These are phyloP conservation scores for Drosophila funebris DNA, from an alignment of 1,140 invertebrate genomes.

Conservation along the genomic window DNA sequence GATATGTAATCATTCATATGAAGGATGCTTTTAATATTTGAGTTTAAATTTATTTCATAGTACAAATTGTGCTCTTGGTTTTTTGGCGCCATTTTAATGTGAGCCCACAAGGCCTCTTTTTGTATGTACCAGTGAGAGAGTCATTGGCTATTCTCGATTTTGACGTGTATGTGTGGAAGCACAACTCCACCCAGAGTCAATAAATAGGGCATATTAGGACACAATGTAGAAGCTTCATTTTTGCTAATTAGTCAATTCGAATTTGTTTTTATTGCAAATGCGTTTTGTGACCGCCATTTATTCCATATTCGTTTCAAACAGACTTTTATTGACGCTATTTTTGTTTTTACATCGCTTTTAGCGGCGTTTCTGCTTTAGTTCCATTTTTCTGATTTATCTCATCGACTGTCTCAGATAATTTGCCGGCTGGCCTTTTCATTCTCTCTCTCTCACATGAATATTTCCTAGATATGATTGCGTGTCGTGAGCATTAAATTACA, in stretches of 20 bases:
- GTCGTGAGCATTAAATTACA: not conserved
- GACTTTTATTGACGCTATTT: conserved; percentile 57
- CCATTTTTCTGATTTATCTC: conserved; percentile 45
- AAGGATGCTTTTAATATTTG: too few relatives aligned
- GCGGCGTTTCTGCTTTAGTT: conserved; percentile 46
- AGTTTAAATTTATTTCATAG: not conserved
- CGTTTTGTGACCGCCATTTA: conserved; percentile 29
- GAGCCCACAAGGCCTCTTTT: conserved; percentile 22
- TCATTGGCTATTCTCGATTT: conserved; percentile 15
- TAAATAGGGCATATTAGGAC: conserved; percentile 19
- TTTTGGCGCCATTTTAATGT: conserved; percentile 73
- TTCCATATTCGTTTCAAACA: conserved; percentile 31
- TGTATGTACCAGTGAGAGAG: conserved; percentile 49
- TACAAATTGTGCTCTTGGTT: conserved; percentile 1
- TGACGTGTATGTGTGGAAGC: conserved; percentile 21
- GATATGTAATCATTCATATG: not conserved
- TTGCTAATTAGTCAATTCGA: conserved; percentile 39
- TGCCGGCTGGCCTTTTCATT: conserved; percentile 24
- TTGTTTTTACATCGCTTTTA: conserved; percentile 70
- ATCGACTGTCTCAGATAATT: conserved; percentile 41
- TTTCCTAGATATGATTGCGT: conserved; percentile 26
- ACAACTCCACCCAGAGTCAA: conserved; percentile 15
- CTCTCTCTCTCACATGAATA: not conserved
- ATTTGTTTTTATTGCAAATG: conserved; percentile 37
- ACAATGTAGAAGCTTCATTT: conserved; percentile 4